Evolutionary conservation across 2,888 invertebrate species (phyloP).

Genomic region (Tinea trinotella): DNA sequence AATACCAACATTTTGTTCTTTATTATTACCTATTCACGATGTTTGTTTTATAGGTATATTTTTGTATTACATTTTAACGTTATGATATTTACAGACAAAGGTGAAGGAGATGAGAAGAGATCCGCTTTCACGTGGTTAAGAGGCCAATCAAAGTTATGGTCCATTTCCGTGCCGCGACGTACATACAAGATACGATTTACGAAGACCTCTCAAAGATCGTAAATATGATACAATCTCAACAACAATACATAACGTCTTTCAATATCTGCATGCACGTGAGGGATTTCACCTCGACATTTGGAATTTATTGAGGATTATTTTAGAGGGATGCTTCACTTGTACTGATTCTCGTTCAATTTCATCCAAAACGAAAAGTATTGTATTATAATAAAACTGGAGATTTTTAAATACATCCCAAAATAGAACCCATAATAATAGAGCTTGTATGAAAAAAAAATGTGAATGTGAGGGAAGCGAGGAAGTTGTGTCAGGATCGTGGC

Average conservation of each 20-base stretch:
- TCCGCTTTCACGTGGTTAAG: slow-evolving; percentile 30
- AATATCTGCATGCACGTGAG: slow-evolving; percentile 14
- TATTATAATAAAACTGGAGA: too few relatives aligned
- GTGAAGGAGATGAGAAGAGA: slow-evolving; percentile 19
- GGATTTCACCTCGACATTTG: neutral
- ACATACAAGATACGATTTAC: slow-evolving; percentile 32
- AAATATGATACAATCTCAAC: slow-evolving; percentile 28
- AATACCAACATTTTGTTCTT: too few relatives aligned
- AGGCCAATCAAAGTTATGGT: slow-evolving; percentile 47
- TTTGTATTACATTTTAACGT: neutral
- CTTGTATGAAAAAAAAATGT: too few relatives aligned
- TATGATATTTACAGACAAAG: slow-evolving; percentile 4
- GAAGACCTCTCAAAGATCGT: slow-evolving; percentile 32
- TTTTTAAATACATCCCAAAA: too few relatives aligned
- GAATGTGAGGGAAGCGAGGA: too few relatives aligned
- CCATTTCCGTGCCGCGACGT: slow-evolving; percentile 38
- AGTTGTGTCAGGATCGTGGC: too few relatives aligned
- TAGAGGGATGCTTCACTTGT: too few relatives aligned
- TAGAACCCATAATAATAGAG: too few relatives aligned
- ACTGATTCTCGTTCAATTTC: too few relatives aligned
- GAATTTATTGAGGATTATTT: slow-evolving; percentile 5
- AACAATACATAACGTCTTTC: slow-evolving; percentile 14
- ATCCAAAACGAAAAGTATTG: too few relatives aligned
- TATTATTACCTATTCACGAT: neutral
- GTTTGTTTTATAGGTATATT: neutral